These are phyloP conservation scores for Rhegmatorhina hoffmannsi DNA, from an alignment of 2,113 vertebrate genomes.

Conservation along the genomic window DNA sequence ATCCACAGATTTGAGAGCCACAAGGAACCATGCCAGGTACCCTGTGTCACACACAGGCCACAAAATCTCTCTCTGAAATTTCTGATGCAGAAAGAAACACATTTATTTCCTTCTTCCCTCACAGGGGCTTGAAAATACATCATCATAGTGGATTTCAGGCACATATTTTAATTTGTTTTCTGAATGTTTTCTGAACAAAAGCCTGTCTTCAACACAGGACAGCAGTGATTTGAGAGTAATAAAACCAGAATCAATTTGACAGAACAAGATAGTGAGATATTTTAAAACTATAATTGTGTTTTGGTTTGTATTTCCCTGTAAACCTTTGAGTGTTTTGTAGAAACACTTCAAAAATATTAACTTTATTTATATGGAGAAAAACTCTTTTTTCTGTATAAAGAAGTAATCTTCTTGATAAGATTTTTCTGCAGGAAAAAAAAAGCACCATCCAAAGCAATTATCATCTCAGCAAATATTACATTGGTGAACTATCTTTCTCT, in stretches of 20 bases:
- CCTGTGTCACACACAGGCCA: accelerated
- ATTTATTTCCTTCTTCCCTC: not conserved
- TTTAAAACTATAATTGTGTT: not conserved
- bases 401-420: not conserved
- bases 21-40: accelerated
- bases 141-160: not conserved
- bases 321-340: accelerated
- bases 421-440: not conserved
- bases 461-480: not conserved
- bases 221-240: not conserved
- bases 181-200: not conserved
- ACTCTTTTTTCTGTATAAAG: not conserved
- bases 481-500: not conserved
- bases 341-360: not conserved
- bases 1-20: not conserved
- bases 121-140: not conserved
- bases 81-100: not conserved
- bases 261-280: not conserved
- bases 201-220: not conserved
- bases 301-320: not conserved
- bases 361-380: not conserved
- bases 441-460: not conserved
- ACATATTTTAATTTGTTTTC: not conserved
- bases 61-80: not conserved
- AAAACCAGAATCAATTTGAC: not conserved